These are phyloP conservation scores for Clusia tigrina DNA, from an alignment of 2,888 invertebrate species.

Conservation along the genomic window DNA sequence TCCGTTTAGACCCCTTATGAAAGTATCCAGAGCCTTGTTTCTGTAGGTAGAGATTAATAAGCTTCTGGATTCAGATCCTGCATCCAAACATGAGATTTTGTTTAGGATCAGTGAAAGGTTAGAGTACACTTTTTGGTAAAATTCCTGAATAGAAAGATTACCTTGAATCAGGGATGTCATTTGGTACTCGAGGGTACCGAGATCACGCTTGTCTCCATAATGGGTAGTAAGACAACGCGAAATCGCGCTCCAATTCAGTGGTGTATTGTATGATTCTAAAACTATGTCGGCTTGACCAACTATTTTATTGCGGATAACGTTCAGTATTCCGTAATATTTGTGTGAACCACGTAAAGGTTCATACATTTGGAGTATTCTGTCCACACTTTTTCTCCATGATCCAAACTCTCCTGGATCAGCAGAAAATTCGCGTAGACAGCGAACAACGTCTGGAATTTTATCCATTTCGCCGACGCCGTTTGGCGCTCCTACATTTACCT, in stretches of 20 bases:
- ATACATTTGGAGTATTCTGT: too few relatives aligned
- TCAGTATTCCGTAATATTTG: conserved; percentile 29
- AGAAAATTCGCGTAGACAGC: too few relatives aligned
- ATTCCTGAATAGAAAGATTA: conserved; percentile 30
- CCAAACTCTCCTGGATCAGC: too few relatives aligned
- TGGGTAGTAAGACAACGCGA: conserved; percentile 26
- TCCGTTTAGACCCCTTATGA: conserved; percentile 36
- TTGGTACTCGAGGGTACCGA: conserved; percentile 18
- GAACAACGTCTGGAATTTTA: too few relatives aligned
- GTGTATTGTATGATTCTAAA: conserved; percentile 11
- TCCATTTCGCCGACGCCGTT: too few relatives aligned
- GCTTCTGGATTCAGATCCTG: conserved; percentile 29
- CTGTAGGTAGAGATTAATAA: conserved; percentile 32
- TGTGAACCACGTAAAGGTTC: conserved; percentile 16
- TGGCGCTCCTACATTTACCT: too few relatives aligned
- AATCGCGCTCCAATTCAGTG: conserved; percentile 30
- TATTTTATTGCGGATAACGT: too few relatives aligned
- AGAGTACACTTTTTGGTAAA: conserved; percentile 36
- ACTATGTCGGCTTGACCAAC: neutral
- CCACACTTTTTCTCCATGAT: too few relatives aligned
- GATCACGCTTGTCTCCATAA: conserved; percentile 34
- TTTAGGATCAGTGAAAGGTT: conserved; percentile 39
- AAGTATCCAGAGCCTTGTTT: conserved; percentile 39
- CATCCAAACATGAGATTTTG: conserved; percentile 35
- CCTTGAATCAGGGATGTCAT: conserved; percentile 30